Percentiles rank a stretch among this genome's conserved stretches.
phyloP scores from a whole-genome alignment of 2,888 invertebrate genomes.

The Esperia sulphurella region DNA sequence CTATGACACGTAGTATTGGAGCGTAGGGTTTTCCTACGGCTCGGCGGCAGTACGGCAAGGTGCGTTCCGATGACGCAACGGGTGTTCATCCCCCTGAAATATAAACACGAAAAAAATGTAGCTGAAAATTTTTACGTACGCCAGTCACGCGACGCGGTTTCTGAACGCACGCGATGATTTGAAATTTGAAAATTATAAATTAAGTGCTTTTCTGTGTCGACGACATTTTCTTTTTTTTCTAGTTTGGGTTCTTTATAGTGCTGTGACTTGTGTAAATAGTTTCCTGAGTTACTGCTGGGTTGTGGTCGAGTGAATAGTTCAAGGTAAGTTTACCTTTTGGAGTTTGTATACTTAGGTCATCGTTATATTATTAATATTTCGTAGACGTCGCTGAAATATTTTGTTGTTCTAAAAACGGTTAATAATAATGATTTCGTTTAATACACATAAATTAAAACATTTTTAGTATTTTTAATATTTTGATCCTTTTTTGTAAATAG shows the following conservation, averaged over 20 bases:
- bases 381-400: too few relatives aligned
- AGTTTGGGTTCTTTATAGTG: slow-evolving; percentile 21
- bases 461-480: too few relatives aligned
- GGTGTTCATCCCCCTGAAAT: slow-evolving; percentile 24
- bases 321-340: background rate
- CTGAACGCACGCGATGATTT: slow-evolving; percentile 25
- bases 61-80: slow-evolving; percentile 34
- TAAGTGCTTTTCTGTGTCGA: slow-evolving; percentile 22
- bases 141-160: slow-evolving; percentile 19
- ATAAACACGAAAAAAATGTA: slow-evolving; percentile 64
- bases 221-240: slow-evolving; percentile 8
- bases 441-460: too few relatives aligned
- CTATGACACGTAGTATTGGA: slow-evolving; percentile 63
- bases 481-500: too few relatives aligned
- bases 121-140: slow-evolving; percentile 24
- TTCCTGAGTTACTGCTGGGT: background rate
- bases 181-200: slow-evolving; percentile 15
- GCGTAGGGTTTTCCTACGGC: slow-evolving; percentile 61
- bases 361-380: too few relatives aligned
- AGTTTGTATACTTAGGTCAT: too few relatives aligned
- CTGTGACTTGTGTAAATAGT: slow-evolving; percentile 33
- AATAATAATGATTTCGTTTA: too few relatives aligned
- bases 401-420: too few relatives aligned
- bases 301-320: background rate
- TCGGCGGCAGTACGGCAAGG: slow-evolving; percentile 48